Percentiles rank a stretch among this genome's conserved stretches.
Evolutionary conservation across 2,888 invertebrate genomes (phyloP).

Genomic region (Eulithis prunata): DNA sequence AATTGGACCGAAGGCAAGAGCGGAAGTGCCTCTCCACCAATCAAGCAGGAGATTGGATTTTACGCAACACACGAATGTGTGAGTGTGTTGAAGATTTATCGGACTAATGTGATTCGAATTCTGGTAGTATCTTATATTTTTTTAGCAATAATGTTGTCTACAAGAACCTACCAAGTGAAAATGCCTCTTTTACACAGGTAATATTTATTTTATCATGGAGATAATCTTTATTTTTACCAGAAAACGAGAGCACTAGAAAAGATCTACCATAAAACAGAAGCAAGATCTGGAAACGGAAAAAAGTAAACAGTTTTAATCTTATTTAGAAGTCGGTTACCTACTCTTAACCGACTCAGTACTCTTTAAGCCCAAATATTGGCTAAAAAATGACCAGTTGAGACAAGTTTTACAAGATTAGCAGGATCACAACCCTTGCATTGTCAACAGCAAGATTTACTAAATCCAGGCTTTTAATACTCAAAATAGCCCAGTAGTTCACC

Average conservation of each 20-base stretch:
- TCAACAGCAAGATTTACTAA: neutral
- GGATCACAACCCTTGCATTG: constrained; percentile 2
- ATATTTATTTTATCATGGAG: too few species aligned
- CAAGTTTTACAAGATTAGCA: constrained; percentile 16
- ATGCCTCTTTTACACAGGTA: too few species aligned
- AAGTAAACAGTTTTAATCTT: neutral
- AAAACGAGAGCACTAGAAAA: neutral
- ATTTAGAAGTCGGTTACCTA: constrained; percentile 12
- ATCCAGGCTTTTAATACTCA: constrained; percentile 2
- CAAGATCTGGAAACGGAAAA: neutral
- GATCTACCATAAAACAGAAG: neutral
- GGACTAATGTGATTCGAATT: too few species aligned
- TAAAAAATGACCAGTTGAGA: constrained; percentile 9
- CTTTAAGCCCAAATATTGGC: constrained; percentile 20
- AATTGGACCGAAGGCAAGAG: constrained; percentile 47
- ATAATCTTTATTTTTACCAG: too few species aligned
- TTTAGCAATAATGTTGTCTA: too few species aligned
- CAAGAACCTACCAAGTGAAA: too few species aligned
- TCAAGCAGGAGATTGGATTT: constrained; percentile 38
- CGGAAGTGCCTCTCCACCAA: constrained; percentile 49
- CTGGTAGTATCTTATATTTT: too few species aligned
- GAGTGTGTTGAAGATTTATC: too few species aligned
- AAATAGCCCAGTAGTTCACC: constrained; percentile 28
- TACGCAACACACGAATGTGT: neutral
- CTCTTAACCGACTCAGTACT: constrained; percentile 13